A percentile compares a stretch with the other conserved stretches of the same genome.
Evolutionary conservation across 2,888 invertebrate genomes (phyloP).

Genomic region (Melanotus villosus): DNA sequence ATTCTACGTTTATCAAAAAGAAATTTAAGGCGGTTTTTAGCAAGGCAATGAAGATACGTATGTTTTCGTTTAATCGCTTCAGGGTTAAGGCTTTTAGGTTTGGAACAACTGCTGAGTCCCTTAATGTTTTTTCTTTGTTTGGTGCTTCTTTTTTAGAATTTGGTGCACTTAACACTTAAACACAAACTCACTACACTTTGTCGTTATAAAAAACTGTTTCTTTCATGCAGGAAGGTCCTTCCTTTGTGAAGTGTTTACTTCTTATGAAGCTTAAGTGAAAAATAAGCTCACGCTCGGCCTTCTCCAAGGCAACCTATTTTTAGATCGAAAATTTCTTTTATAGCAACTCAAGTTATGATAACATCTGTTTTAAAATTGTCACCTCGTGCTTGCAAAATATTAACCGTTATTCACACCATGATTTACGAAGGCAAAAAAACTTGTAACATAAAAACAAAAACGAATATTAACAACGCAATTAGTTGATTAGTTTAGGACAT

Average conservation of each 20-base stretch:
- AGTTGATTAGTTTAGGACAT: constrained; percentile 7
- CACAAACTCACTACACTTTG: constrained; percentile 25
- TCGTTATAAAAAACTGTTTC: constrained; percentile 3
- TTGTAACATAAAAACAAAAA: constrained; percentile 10
- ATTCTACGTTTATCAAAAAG: neutral
- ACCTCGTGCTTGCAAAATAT: no score
- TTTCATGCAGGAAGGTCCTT: neutral
- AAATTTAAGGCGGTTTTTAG: constrained; percentile 43
- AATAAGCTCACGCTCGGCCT: no score
- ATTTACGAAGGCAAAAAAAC: neutral
- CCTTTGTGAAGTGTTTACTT: constrained; percentile 10
- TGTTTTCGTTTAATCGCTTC: constrained; percentile 27
- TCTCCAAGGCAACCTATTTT: neutral
- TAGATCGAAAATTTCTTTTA: constrained; percentile 13
- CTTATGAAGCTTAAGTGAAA: neutral
- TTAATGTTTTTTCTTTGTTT: no score
- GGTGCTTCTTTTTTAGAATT: constrained; percentile 42
- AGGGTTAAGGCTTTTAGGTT: constrained; percentile 28
- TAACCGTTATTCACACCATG: constrained; percentile 12
- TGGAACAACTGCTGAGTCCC: constrained; percentile 2
- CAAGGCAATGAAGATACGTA: constrained; percentile 48
- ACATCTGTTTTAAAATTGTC: neutral
- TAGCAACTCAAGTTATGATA: no score
- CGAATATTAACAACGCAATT: neutral
- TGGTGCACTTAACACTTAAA: constrained; percentile 33